A percentile compares a stretch with the other conserved stretches of the same genome.
Conservation (phyloP, 2,797 vertebrate genomes). For the Muscicapa comitata region DNA sequence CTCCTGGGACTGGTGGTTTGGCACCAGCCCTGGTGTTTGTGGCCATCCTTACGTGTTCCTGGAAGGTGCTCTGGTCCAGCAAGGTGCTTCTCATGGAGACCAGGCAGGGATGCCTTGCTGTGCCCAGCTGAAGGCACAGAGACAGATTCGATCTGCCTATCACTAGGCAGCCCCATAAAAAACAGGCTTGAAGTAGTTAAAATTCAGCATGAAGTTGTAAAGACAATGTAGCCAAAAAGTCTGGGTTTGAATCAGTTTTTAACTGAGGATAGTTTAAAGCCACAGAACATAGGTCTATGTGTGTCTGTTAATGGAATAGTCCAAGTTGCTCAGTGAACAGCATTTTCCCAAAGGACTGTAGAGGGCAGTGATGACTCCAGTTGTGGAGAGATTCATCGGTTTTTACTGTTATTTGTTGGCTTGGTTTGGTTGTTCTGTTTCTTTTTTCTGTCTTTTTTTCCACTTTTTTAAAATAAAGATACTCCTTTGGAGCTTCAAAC, state of each 20-base stretch:
- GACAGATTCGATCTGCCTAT: not conserved
- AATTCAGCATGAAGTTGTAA: not conserved
- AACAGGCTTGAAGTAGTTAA: not conserved
- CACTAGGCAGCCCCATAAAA: not conserved
- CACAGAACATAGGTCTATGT: accelerated
- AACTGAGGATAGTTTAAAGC: not conserved
- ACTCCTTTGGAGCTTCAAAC: not conserved
- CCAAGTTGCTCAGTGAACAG: not conserved
- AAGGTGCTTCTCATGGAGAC: not conserved
- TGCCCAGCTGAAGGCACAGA: not conserved
- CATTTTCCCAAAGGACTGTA: slow-evolving; percentile 26
- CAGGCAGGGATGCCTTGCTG: not conserved
- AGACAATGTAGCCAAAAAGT: not conserved
- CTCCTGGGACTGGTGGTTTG: not conserved
- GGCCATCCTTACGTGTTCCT: accelerated
- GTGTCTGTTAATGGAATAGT: not conserved
- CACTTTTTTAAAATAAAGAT: not conserved
- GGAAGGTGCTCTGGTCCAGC: not conserved
- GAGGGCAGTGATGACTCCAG: slow-evolving; percentile 50
- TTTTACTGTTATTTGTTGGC: not conserved
- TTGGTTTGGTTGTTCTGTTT: not conserved
- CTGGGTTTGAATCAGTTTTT: not conserved
- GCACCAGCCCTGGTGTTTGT: not conserved
- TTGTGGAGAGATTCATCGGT: not conserved
- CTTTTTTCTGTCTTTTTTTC: not conserved